Conservation (phyloP, 2,888 invertebrate genomes). For the Amiota mariae region DNA sequence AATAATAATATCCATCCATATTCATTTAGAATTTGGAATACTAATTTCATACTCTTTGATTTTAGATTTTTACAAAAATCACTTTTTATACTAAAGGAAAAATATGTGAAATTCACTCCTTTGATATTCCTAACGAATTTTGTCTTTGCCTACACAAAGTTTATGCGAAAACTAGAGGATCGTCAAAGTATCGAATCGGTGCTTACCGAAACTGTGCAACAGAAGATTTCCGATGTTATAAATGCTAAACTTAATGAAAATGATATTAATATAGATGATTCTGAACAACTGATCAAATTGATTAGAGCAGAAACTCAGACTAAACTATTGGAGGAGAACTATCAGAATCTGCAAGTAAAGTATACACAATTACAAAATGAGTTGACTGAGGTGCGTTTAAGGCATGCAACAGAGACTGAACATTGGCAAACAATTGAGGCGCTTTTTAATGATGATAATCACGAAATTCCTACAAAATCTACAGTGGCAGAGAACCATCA, state of each 20-base stretch:
- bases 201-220: constrained; percentile 32
- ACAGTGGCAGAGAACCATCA: neutral
- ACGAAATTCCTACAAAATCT: neutral
- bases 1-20: constrained; percentile 22
- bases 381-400: constrained; percentile 60
- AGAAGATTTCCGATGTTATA: constrained; percentile 46
- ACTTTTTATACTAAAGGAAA: constrained; percentile 62
- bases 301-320: constrained; percentile 71
- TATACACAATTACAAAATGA: constrained; percentile 61
- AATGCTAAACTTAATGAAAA: constrained; percentile 46
- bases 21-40: neutral
- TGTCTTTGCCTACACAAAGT: constrained; percentile 65
- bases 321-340: constrained; percentile 65
- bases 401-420: constrained; percentile 64
- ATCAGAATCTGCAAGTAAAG: constrained; percentile 57
- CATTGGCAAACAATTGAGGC: constrained; percentile 72
- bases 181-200: constrained; percentile 31
- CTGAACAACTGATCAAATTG: constrained; percentile 61
- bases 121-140: constrained; percentile 71
- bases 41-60: constrained; percentile 15
- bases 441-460: constrained; percentile 55
- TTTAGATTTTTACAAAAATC: constrained; percentile 68
- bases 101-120: constrained; percentile 73
- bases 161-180: constrained; percentile 48
- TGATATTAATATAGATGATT: constrained; percentile 46